Evolutionary conservation across 2,797 vertebrate species (phyloP).

Genomic region (Tokudaia tokunoshimensis): DNA sequence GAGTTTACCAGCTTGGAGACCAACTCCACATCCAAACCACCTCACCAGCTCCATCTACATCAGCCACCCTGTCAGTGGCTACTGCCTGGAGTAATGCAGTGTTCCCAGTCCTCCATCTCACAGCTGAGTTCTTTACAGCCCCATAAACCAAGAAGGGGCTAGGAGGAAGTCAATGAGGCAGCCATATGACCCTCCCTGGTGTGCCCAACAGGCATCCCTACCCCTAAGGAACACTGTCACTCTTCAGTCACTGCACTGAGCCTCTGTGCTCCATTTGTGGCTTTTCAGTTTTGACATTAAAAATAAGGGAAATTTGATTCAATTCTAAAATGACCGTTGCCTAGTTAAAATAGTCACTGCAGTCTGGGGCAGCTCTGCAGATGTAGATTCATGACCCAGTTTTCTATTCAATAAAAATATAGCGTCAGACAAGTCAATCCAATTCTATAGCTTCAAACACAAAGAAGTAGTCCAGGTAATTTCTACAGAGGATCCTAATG

Average conservation of each 20-base stretch:
- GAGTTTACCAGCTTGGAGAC: not conserved
- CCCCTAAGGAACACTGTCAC: not conserved
- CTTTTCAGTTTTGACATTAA: constrained; percentile 14
- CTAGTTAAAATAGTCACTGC: not conserved
- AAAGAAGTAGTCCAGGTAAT: not conserved
- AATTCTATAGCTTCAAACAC: not conserved
- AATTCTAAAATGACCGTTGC: constrained; percentile 42
- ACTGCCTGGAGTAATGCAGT: rapidly evolving
- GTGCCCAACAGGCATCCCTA: not conserved
- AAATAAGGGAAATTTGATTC: constrained; percentile 57
- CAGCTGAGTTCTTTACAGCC: not conserved
- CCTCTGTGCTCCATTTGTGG: not conserved
- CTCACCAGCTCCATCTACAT: not conserved
- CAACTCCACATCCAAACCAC: not conserved
- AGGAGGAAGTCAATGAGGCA: not conserved
- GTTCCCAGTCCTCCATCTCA: not conserved
- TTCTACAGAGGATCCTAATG: not conserved
- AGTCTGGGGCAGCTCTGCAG: not conserved
- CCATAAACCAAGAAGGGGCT: not conserved
- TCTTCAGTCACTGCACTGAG: not conserved
- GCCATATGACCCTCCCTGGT: not conserved
- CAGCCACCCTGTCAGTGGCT: not conserved
- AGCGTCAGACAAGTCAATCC: not conserved
- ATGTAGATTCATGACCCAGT: not conserved
- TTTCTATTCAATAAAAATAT: constrained; percentile 36